Evolutionary conservation across 2,113 vertebrate genomes (phyloP).

Genomic region (Triplophysa tibetana): DNA sequence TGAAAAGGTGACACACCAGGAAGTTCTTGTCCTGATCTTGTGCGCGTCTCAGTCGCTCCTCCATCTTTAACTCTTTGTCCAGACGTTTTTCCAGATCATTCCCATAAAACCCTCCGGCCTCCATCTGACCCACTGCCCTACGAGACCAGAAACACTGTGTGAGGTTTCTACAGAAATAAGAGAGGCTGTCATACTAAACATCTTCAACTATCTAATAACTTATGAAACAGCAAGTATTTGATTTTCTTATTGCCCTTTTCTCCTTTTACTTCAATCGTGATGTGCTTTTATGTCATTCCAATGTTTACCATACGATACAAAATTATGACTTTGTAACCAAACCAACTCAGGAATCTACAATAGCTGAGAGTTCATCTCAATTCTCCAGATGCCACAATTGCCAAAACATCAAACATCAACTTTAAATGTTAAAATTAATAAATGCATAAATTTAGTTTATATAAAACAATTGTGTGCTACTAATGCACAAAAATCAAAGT

Average conservation of each 20-base stretch:
- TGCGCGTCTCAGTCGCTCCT: slow-evolving; percentile 88
- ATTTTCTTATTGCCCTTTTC: too few species aligned
- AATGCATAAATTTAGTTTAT: neutral
- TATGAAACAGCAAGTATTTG: too few species aligned
- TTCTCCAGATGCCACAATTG: too few species aligned
- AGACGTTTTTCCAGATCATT: slow-evolving; percentile 88
- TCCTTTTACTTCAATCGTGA: too few species aligned
- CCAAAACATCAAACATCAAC: neutral
- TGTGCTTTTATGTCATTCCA: too few species aligned
- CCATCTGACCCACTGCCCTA: slow-evolving; percentile 70
- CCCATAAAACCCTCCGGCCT: slow-evolving; percentile 84
- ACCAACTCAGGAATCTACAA: too few species aligned
- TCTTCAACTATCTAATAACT: too few species aligned
- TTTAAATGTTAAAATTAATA: neutral
- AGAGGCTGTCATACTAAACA: too few species aligned
- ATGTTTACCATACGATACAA: too few species aligned
- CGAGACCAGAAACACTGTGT: neutral
- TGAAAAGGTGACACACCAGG: slow-evolving; percentile 76
- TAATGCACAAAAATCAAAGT: neutral
- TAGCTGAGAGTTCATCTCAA: too few species aligned
- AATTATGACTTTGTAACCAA: too few species aligned
- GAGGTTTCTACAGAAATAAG: too few species aligned
- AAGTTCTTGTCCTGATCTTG: slow-evolving; percentile 84
- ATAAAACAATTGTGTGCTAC: neutral
- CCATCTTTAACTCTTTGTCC: slow-evolving; percentile 87